Base-by-base conservation (phyloP, 2,113 vertebrate species). In the Labeo catla region DNA sequence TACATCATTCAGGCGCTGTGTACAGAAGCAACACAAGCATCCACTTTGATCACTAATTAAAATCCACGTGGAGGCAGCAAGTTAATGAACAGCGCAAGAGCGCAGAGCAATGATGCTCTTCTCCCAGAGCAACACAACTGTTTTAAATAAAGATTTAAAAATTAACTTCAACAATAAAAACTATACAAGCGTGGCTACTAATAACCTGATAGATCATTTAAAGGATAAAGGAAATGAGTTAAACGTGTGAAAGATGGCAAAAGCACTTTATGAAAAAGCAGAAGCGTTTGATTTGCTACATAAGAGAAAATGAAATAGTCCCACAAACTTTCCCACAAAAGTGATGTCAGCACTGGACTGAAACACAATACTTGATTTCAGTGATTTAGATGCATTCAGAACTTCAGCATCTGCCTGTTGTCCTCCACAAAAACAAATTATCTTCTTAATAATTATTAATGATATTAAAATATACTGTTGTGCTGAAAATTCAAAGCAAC, bases 1-100 rank as follows among this genome's bases (percentile, higher is more conserved):
- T 7, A 28, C 2, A 45, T 73, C 2, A 45, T 73, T 73, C 43
- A n/a, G 70, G 19, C 19, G 2, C 39, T 34, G 52, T 13, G n/a
- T 50, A 76, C 19, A 79, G 9, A 57, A 36, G 19, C 15, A 34
- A 57, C 6, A 79, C 19, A 19, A n/a, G 50, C 76, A 28, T 52
- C 21, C 49, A 23, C 34, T 49, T 43, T 68, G 63, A 66, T 70
- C 76, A 50, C 76, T 57, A 45, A 70, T 80, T 86, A 86, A 86
- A 59, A 79, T 78, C 63, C 84, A 86, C 76, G 76, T 86, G 84
- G 63, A 79, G 72, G 50, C 28, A 39, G 15, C 15, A 7, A 57
- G 76, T 28, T 68, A 68, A 77, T 65, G 43, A 65, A 66, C 16
- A 50, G 83, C 76, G 73, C 72, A 45, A 6, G 19, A 68, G 73